Conservation (phyloP, 2,113 vertebrate species). For the Pardalotus punctatus region DNA sequence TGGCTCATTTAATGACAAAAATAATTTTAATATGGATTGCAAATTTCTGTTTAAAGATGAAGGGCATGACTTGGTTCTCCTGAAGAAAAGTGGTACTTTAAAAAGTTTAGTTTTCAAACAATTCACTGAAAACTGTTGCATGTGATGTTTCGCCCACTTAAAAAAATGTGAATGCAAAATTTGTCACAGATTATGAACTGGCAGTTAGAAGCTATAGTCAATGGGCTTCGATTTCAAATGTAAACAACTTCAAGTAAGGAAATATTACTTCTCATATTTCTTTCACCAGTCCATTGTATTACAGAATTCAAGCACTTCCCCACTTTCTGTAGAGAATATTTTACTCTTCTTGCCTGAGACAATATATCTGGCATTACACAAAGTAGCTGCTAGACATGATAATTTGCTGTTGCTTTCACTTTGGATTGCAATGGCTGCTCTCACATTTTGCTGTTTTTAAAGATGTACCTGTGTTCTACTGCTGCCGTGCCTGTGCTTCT, state of each 20-base stretch:
- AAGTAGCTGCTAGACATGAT: background rate
- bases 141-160: background rate
- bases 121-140: background rate
- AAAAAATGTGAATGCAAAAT: background rate
- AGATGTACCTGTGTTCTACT: background rate
- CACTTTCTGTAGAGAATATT: background rate
- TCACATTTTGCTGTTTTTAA: background rate
- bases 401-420: background rate
- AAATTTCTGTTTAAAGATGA: background rate
- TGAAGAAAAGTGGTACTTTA: background rate
- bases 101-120: background rate
- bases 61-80: background rate
- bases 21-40: background rate
- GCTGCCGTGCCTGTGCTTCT: background rate
- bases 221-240: background rate
- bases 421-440: background rate
- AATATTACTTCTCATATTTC: background rate
- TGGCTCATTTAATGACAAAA: background rate
- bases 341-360: background rate
- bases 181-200: background rate
- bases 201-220: background rate
- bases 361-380: background rate
- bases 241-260: background rate
- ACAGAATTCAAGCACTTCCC: background rate
- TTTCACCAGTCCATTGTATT: background rate